Evolutionary conservation across 2,888 invertebrate genomes (phyloP), one percentile per base, ranked within the genome.

Genomic region (Azorinus chamasolen): DNA sequence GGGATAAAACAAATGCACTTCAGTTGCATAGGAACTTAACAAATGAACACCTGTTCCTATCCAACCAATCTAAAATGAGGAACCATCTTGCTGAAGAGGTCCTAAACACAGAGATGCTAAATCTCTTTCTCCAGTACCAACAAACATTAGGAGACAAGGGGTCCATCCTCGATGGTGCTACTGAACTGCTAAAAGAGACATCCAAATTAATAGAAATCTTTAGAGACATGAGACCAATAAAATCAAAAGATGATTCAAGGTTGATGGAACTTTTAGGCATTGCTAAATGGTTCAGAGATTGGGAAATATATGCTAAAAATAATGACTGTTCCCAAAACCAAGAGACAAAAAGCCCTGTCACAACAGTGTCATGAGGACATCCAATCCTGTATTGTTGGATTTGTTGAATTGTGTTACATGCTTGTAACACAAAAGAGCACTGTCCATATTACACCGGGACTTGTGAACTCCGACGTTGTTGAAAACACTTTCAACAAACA

Each of bases 401-500:
- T 6, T 22, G 14, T 20, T 4, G 51, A 51, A 20, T 16, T 51
- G 51, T 51, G 51, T 22, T 16, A 12, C 14, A 20, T 24, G 14
- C 24, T 51, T 16, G 4, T 45, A 20, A 4, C 4, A 4, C 4
- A 18, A 16, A 18, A 16, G 20, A 45, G 20, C 20, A 45, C 4
- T 16, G 46, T 71, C 24, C 37, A 43, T 41, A 27, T 78, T 22
- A 73, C 64, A 8, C 73, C 64, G 45, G 55, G 43, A 24, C 58
- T 71, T 8, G 51, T 69, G 2, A 77, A 72, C 27, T 72, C 77
- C 25, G 68, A 77, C 51, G 45, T 63, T 5, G 43, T 77, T 32
- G 71, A 77, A 41, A 72, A 75, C 43, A 62, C n/a, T 12, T 64
- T 75, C 55, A 72, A 54, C 27, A 71, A 72, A 53, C 71, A 71